Percentiles rank a stretch among this genome's conserved stretches.
phyloP scores from a whole-genome alignment of 1,140 invertebrate genomes.

The Nebria ingens region DNA sequence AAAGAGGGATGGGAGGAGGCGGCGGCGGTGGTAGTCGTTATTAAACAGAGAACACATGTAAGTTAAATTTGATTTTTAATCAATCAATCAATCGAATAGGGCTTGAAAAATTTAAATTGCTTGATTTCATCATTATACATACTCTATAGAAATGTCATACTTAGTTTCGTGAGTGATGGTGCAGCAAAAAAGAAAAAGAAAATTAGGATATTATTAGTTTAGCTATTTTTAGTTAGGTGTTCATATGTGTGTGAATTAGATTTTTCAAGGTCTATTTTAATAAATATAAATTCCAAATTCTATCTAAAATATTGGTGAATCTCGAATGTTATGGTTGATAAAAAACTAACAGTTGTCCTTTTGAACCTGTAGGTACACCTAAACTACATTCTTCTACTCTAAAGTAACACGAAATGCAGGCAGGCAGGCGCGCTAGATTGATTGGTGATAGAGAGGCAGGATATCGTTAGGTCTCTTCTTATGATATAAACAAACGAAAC shows the following conservation, averaged over 20 bases:
- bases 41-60: background rate
- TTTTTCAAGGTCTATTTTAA: too few relatives aligned
- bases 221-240: too few relatives aligned
- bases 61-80: too few relatives aligned
- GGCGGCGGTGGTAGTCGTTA: constrained; percentile 12
- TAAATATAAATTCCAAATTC: too few relatives aligned
- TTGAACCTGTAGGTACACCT: constrained; percentile 4
- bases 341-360: constrained; percentile 6
- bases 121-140: too few relatives aligned
- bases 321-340: background rate
- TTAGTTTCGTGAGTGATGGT: background rate
- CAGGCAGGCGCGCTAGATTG: constrained; percentile 1
- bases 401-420: background rate
- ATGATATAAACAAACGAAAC: too few relatives aligned
- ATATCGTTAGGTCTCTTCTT: background rate
- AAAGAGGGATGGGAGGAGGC: constrained; percentile 18
- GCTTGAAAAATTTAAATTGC: too few relatives aligned
- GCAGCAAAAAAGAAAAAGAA: too few relatives aligned
- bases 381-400: constrained; percentile 6
- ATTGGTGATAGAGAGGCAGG: constrained; percentile 2
- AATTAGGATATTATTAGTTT: too few relatives aligned
- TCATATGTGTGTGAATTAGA: too few relatives aligned
- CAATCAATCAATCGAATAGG: background rate
- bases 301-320: too few relatives aligned
- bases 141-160: too few relatives aligned